A percentile compares a stretch with the other conserved stretches of the same genome.
Evolutionary conservation across 2,113 vertebrate species (phyloP).

Genomic region (Semicossyphus pulcher): DNA sequence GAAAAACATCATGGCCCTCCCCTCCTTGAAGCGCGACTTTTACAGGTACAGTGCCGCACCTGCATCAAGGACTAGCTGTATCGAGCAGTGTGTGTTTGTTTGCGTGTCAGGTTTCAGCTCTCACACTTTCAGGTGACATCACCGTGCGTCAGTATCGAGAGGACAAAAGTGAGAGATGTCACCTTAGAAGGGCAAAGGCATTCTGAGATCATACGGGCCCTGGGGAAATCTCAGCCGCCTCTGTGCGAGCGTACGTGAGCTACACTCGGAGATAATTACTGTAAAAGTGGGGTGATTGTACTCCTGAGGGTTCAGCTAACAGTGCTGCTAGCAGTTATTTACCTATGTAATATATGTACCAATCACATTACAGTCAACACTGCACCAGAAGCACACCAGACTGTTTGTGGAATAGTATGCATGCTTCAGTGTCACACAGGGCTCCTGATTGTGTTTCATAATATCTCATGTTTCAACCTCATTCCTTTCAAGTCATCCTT

Average conservation of each 20-base stretch:
- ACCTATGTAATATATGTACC: not conserved
- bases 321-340: not conserved
- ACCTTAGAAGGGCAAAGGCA: constrained; percentile 68
- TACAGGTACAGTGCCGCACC: not conserved
- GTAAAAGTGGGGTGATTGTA: not conserved
- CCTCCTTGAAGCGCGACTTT: not conserved
- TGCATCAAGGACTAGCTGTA: not conserved
- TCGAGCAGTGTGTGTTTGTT: not conserved
- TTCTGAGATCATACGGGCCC: constrained; percentile 63
- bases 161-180: constrained; percentile 64
- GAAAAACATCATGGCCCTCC: not conserved
- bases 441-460: not conserved
- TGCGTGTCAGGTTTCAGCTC: constrained; percentile 60
- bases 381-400: not conserved
- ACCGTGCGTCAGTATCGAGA: constrained; percentile 41
- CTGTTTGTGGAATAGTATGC: too few relatives aligned
- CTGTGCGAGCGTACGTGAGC: not conserved
- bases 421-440: too few relatives aligned
- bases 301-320: not conserved
- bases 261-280: constrained; percentile 11
- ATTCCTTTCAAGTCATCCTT: too few relatives aligned
- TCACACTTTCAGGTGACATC: constrained; percentile 69
- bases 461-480: not conserved
- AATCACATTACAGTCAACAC: not conserved
- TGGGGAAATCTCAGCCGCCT: constrained; percentile 15